Evolutionary conservation across 2,113 vertebrate species (phyloP).

Genomic region (zebrafish (Danio rerio)): GRCz12tu NC_133196.1:16337501-16338000

Average conservation of each 20-base stretch:
- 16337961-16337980: slow-evolving; percentile 59
- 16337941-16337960: slow-evolving; percentile 24
- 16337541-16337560: slow-evolving; percentile 50
- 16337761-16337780: slow-evolving; percentile 55
- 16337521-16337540: slow-evolving; percentile 37
- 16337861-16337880: slow-evolving; percentile 65
- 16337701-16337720: slow-evolving; percentile 59
- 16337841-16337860: slow-evolving; percentile 32
- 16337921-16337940: slow-evolving; percentile 42
- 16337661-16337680: slow-evolving; percentile 58
- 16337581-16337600: slow-evolving; percentile 31
- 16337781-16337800: slow-evolving; percentile 35
- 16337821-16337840: slow-evolving; percentile 27
- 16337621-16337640: slow-evolving; percentile 26
- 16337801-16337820: slow-evolving; percentile 36
- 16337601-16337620: slow-evolving; percentile 22
- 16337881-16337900: slow-evolving; percentile 53
- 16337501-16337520: neutral
- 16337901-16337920: slow-evolving; percentile 58
- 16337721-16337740: slow-evolving; percentile 50
- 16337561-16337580: slow-evolving; percentile 28
- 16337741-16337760: slow-evolving; percentile 61
- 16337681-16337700: slow-evolving; percentile 71
- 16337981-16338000: slow-evolving; percentile 67
- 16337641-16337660: slow-evolving; percentile 46